These are phyloP conservation scores for Loriculus beryllinus DNA, from an alignment of 2,797 vertebrate genomes.

Conservation along the genomic window DNA sequence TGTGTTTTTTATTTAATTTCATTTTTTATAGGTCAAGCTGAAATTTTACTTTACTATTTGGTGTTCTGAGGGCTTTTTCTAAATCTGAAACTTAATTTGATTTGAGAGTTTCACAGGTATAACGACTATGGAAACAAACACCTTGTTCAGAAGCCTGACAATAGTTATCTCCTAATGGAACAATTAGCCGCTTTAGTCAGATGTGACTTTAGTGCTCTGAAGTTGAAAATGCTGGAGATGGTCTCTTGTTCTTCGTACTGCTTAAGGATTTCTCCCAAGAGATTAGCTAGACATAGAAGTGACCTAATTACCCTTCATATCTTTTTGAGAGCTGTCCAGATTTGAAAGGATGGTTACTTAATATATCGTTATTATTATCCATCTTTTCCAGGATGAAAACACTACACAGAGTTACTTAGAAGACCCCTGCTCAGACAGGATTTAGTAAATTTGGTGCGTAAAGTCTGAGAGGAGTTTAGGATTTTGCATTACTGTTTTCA, in stretches of 20 bases:
- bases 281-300: background rate
- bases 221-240: background rate
- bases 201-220: conserved; percentile 23
- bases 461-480: background rate
- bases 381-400: background rate
- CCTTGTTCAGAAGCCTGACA: conserved; percentile 28
- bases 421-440: background rate
- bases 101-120: conserved; percentile 60
- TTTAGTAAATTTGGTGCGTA: background rate
- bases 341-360: conserved; percentile 15
- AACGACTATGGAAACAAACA: conserved; percentile 56
- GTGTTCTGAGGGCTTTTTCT: conserved; percentile 72
- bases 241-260: background rate
- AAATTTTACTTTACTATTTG: conserved; percentile 68
- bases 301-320: background rate
- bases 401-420: background rate
- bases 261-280: conserved; percentile 12
- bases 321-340: background rate
- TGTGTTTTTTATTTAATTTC: conserved; percentile 70
- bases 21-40: conserved; percentile 69
- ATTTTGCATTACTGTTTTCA: background rate
- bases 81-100: conserved; percentile 42
- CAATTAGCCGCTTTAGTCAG: conserved; percentile 44
- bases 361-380: background rate
- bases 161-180: conserved; percentile 51